phyloP scores from a whole-genome alignment of 2,113 vertebrate species.

The Taurulus bubalis region DNA sequence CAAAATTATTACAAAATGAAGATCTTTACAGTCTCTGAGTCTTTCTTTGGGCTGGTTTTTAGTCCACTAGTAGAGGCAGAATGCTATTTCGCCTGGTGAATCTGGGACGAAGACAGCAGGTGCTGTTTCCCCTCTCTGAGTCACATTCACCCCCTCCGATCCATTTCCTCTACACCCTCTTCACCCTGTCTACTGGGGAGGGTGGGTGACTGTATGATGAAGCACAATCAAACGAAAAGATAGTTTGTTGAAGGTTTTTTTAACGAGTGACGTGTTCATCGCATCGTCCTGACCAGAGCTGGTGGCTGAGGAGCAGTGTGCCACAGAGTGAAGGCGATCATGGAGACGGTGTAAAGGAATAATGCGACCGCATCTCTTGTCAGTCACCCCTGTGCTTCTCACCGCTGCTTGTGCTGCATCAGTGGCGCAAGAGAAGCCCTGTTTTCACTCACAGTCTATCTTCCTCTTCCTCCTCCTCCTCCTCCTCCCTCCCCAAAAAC shows the following conservation, averaged over 20 bases:
- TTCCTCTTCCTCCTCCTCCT: conserved; percentile 21
- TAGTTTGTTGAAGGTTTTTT: conserved; percentile 43
- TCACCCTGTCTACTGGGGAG: conserved; percentile 8
- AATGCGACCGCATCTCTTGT: conserved; percentile 61
- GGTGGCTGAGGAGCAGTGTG: conserved; percentile 48
- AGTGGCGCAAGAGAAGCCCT: conserved; percentile 71
- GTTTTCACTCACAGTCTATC: conserved; percentile 66
- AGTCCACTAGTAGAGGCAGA: conserved; percentile 58
- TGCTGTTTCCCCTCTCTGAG: conserved; percentile 71
- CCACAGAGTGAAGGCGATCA: conserved; percentile 32
- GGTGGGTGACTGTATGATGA: conserved; percentile 62
- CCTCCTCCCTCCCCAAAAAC: conserved; percentile 56
- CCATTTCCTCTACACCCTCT: conserved; percentile 60
- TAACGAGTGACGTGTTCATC: conserved; percentile 43
- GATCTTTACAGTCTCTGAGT: conserved; percentile 38
- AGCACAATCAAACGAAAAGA: conserved; percentile 48
- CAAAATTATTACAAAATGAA: background rate
- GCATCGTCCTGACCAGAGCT: conserved; percentile 38
- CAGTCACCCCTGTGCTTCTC: conserved; percentile 61
- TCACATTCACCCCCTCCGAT: conserved; percentile 63
- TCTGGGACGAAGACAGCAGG: conserved; percentile 79
- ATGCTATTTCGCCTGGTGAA: conserved; percentile 63
- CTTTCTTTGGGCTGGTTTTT: conserved; percentile 65
- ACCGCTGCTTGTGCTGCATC: conserved; percentile 77
- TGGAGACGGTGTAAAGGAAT: conserved; percentile 55